Evolutionary conservation across 2,888 invertebrate genomes (phyloP), one percentile per base, ranked within the genome.

Genomic region (Oligia fasciuncula): DNA sequence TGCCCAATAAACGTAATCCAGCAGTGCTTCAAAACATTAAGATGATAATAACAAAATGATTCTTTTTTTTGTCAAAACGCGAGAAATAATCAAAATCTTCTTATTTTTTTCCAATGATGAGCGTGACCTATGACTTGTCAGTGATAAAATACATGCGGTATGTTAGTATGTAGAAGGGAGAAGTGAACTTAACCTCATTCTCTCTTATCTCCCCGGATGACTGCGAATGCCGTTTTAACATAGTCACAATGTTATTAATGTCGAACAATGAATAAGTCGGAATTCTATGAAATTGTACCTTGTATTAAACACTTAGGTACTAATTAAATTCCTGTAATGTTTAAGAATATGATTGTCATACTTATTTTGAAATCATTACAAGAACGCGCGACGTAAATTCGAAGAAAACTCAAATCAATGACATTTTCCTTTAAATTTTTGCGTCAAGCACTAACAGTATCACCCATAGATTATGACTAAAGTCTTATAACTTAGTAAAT

Each of bases 161-260:
- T 81, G 80, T 87, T 4, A 46, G 43, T 35, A 82, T 83, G 80
- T 87, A 77, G 80, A 73, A 86, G 85, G 82, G 81, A 85, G 77
- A 79, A 81, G 77, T 90, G 88, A 92, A 91, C 91, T 91, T 92
- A 90, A 91, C 91, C 93, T 90, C 90, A 85, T 87, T 90, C 73
- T 63, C 29, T 78, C 76, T 84, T 87, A 87, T 90, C 91, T 89
- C 85, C 57, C 78, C 85, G 81, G 82, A 88, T 86, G 85, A 77
- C 75, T 87, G 76, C 77, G 79, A 85, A 86, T 80, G 73, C 76
- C 79, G 72, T 51, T 78, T 71, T 73, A 81, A 81, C 67, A 71
- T 69, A 85, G 80, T 75, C 65, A 82, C 69, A 77, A 80, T 73
- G 81, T 77, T 73, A 85, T 67, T 63, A 72, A 73, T 75, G 69